A percentile compares a stretch with the other conserved stretches of the same genome.
Conservation (phyloP, 2,113 vertebrate species). For the Garra rufa region DNA sequence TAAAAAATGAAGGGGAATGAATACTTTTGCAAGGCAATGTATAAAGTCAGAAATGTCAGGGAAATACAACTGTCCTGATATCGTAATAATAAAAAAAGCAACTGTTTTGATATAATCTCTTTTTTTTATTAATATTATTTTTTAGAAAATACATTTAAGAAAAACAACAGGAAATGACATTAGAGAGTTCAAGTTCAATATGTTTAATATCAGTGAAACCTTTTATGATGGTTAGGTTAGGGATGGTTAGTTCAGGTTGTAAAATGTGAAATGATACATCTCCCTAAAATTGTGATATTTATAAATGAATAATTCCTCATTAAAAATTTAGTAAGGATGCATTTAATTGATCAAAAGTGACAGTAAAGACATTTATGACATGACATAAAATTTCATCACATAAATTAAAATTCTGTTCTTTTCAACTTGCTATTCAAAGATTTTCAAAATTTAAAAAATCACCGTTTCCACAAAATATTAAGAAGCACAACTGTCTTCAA, state of each 20-base stretch:
- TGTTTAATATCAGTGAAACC: not conserved
- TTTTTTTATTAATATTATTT: no score
- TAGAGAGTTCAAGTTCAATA: not conserved
- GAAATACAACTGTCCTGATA: not conserved
- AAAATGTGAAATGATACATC: not conserved
- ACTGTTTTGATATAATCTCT: not conserved
- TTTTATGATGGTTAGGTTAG: not conserved
- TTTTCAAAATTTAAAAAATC: not conserved
- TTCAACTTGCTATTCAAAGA: not conserved
- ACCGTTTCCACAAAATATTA: not conserved
- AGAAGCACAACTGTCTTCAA: not conserved
- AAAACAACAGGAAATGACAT: not conserved
- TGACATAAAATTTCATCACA: not conserved
- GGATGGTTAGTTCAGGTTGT: not conserved
- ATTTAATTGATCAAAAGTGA: not conserved
- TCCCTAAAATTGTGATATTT: not conserved
- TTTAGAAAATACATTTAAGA: no score
- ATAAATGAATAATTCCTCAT: not conserved
- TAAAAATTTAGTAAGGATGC: not conserved
- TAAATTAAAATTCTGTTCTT: not conserved
- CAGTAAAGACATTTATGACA: not conserved
- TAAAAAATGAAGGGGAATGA: no score
- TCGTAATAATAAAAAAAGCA: no score
- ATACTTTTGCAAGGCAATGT: no score
- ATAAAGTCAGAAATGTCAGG: not conserved